Conservation (phyloP, 2,797 vertebrate species). For the Rhyacichthys aspro region DNA sequence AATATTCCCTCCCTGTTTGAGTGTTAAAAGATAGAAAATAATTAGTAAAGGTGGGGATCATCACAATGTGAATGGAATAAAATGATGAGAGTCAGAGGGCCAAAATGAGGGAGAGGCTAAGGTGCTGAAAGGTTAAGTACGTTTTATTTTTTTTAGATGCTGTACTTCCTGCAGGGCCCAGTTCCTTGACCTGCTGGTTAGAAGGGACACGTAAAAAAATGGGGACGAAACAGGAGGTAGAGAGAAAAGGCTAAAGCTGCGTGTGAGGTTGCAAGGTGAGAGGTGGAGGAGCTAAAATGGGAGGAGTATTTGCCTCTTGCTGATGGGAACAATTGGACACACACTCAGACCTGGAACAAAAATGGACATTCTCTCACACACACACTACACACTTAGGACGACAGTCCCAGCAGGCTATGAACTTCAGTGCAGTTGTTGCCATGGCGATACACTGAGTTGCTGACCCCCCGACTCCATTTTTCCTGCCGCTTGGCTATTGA, state of each 20-base stretch:
- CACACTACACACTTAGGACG: slow-evolving; percentile 63
- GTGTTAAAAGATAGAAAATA: slow-evolving; percentile 46
- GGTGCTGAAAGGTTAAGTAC: slow-evolving; percentile 75
- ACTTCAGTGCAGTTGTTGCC: slow-evolving; percentile 80
- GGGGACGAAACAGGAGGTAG: slow-evolving; percentile 28
- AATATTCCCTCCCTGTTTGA: slow-evolving; percentile 16
- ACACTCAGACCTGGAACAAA: slow-evolving; percentile 53
- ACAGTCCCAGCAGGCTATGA: slow-evolving; percentile 79
- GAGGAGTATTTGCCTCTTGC: slow-evolving; percentile 74
- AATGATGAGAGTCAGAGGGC: slow-evolving; percentile 38
- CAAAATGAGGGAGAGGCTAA: slow-evolving; percentile 42
- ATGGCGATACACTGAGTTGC: slow-evolving; percentile 78
- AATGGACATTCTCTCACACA: slow-evolving; percentile 62
- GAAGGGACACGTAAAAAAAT: slow-evolving; percentile 40
- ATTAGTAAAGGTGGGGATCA: slow-evolving; percentile 38
- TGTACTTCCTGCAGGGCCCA: slow-evolving; percentile 72
- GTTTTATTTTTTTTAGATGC: slow-evolving; percentile 49
- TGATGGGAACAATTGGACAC: slow-evolving; percentile 73
- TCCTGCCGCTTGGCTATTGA: slow-evolving; percentile 79
- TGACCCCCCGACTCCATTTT: slow-evolving; percentile 81
- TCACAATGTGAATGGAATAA: slow-evolving; percentile 41
- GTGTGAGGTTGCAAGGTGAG: slow-evolving; percentile 74
- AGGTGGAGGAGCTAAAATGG: slow-evolving; percentile 72
- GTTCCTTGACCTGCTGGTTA: slow-evolving; percentile 70
- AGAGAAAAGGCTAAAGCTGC: slow-evolving; percentile 70